phyloP scores from a whole-genome alignment of 1,140 invertebrate species.

The Brachionus plicatilis region DNA sequence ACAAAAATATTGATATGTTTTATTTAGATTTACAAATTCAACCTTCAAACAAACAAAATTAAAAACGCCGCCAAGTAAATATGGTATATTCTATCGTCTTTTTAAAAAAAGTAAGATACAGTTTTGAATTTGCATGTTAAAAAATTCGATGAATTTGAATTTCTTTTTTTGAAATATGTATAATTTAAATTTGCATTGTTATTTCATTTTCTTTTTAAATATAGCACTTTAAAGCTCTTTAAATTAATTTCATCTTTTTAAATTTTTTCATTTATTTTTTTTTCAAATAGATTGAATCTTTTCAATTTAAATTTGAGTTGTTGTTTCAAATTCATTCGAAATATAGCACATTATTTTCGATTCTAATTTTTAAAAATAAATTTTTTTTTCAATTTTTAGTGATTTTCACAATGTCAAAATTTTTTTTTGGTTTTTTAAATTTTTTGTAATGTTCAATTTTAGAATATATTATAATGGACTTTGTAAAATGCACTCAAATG shows the following conservation, averaged over 20 bases:
- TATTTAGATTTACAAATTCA: too few species aligned
- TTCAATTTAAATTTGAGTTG: not conserved
- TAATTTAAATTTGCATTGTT: not conserved
- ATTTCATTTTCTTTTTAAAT: not conserved
- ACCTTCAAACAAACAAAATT: too few species aligned
- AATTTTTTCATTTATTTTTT: not conserved
- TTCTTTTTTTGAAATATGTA: not conserved
- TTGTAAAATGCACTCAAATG: too few species aligned
- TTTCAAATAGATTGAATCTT: not conserved
- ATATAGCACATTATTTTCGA: not conserved
- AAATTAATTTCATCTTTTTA: too few species aligned
- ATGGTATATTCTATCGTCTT: not conserved
- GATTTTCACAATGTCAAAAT: too few species aligned
- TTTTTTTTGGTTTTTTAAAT: too few species aligned
- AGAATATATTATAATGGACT: too few species aligned
- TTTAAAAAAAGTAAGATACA: not conserved
- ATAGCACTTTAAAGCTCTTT: not conserved
- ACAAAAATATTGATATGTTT: too few species aligned
- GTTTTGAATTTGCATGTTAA: not conserved
- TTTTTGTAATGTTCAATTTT: too few species aligned
- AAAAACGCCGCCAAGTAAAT: too few species aligned
- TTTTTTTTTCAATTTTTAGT: not conserved
- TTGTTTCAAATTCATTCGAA: not conserved
- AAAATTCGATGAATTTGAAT: not conserved
- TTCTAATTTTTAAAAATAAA: not conserved